phyloP scores from a whole-genome alignment of 2,888 invertebrate genomes.

The Lepidonotus clava region DNA sequence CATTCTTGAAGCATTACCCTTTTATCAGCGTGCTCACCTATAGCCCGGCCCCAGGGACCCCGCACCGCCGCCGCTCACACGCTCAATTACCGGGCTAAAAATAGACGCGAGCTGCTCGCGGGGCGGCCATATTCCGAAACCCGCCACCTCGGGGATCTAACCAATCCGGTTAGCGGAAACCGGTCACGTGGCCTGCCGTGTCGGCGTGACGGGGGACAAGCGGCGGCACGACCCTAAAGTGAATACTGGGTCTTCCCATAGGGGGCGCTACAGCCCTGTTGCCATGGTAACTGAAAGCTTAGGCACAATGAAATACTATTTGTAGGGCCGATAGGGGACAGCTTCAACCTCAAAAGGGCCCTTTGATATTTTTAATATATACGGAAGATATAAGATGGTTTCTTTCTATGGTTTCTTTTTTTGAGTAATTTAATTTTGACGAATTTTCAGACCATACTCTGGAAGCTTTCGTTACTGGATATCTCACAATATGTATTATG shows the following conservation, averaged over 20 bases:
- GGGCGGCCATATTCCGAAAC: constrained; percentile 18
- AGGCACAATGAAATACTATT: no score
- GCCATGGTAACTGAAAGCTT: background rate
- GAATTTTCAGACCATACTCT: no score
- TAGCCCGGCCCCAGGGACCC: background rate
- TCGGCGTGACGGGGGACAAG: no score
- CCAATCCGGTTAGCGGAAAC: constrained; percentile 34
- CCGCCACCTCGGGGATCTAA: constrained; percentile 4
- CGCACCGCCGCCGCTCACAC: background rate
- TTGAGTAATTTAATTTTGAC: no score
- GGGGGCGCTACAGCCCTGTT: background rate
- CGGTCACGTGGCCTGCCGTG: constrained; percentile 3
- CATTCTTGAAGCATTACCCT: no score
- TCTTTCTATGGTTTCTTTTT: no score
- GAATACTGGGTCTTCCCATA: background rate
- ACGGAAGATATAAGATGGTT: no score
- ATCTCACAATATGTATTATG: no score
- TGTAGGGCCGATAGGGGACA: no score
- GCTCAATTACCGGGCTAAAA: constrained; percentile 15
- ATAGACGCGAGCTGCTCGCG: background rate
- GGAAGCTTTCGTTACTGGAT: no score
- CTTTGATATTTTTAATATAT: no score
- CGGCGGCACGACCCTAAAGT: background rate
- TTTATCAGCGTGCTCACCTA: background rate
- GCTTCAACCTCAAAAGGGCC: no score